Base-by-base conservation (phyloP, 2,888 invertebrate species). In the Phortica magna region DNA sequence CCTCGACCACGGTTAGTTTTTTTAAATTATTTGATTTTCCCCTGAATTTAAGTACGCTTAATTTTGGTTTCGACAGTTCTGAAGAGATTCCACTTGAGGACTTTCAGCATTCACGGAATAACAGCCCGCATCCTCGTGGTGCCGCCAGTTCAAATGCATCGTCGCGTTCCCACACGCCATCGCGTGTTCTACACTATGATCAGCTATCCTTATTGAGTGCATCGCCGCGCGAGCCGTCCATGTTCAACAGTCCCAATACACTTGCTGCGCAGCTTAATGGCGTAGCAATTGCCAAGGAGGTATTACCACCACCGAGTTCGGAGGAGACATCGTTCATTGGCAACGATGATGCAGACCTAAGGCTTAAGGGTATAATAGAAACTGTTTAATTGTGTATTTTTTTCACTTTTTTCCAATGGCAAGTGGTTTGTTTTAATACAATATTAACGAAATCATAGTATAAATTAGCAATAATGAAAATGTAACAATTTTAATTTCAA, bases 81-180 rank as follows among this genome's bases (percentile, higher is more conserved):
- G 95, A 96, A 88, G 96, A 96, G 84, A 97, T 97, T 67, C 96
- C 96, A 0, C 90, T 97, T 61, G 96, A 96, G 87, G 95, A 96
- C 80, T 96, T 97, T 86, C 94, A 94, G 80, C 93, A 94, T 78
- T 93, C 93, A 4, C 92, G 94, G 0, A 93, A 92, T 68, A 92
- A 93, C 39, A 91, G 93, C 79, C 92, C 93, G 7, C 93, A 89
- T 73, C 87, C 90, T 0, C 87, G 89, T 7, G 79, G 83, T 7
- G 39, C 57, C 39, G 42, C 68, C n/a, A 81, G 84, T 57, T 88
- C 89, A 4, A 90, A 87, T 80, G 82, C 88, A 39, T 79, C 92
- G 65, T 93, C 93, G n/a, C 89, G 93, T 77, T 92, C 93, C 1
- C 92, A 93, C 82, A 93, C 93, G 14, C 92, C 93, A 0, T 89